These are phyloP conservation scores for Dasyornis broadbenti DNA, from an alignment of 2,113 vertebrate species.

Conservation along the genomic window DNA sequence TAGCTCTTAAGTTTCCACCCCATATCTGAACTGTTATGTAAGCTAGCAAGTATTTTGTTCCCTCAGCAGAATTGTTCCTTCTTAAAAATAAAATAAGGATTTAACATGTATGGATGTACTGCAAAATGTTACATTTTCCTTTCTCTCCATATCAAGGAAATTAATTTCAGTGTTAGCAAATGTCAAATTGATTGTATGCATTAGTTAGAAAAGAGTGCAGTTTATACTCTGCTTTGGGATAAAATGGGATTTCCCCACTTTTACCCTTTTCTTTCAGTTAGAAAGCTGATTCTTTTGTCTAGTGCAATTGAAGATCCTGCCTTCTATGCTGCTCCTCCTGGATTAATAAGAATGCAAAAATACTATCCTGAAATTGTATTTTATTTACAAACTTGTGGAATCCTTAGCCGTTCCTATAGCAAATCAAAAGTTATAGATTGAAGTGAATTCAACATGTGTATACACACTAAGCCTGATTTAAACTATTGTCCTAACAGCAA, in stretches of 20 bases:
- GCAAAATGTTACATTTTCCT: not conserved
- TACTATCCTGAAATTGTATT: not conserved
- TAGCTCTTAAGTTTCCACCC: not conserved
- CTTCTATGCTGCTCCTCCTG: not conserved
- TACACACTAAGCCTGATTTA: not conserved
- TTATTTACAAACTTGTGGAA: not conserved
- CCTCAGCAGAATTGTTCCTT: not conserved
- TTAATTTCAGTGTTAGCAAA: not conserved
- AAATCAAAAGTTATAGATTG: not conserved
- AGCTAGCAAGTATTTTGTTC: not conserved
- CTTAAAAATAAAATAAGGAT: not conserved
- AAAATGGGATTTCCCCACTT: not conserved
- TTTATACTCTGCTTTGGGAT: not conserved
- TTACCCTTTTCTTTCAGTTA: not conserved
- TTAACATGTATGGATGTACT: not conserved
- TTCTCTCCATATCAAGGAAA: not conserved
- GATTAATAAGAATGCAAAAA: not conserved
- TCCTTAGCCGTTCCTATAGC: not conserved
- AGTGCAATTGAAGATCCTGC: not conserved
- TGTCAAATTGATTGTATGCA: not conserved
- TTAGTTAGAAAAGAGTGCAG: not conserved
- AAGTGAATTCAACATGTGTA: not conserved
- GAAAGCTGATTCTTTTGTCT: not conserved
- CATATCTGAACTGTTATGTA: not conserved
- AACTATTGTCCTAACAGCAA: not conserved